phyloP scores from a whole-genome alignment of 2,888 invertebrate genomes.

The Clitarchus hookeri region DNA sequence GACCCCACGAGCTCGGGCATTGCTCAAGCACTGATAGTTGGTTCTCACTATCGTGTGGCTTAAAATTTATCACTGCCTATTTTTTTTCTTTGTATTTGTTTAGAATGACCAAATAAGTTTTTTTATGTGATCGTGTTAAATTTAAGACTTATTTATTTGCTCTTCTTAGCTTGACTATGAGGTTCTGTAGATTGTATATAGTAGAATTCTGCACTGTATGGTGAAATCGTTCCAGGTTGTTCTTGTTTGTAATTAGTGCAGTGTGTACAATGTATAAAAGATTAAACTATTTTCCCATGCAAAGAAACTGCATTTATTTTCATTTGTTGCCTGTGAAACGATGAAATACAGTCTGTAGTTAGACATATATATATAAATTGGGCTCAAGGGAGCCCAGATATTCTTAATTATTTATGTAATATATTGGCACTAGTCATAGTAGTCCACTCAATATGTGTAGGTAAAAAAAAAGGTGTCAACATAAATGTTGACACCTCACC shows the following conservation, averaged over 20 bases:
- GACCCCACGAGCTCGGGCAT: conserved; percentile 76
- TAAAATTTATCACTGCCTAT: not conserved
- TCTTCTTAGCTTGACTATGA: not conserved
- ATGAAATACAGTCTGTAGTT: too few relatives aligned
- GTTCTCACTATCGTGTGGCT: not conserved
- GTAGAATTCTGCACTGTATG: not conserved
- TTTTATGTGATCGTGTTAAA: not conserved
- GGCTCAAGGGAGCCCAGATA: too few relatives aligned
- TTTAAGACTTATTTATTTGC: not conserved
- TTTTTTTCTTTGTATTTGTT: not conserved
- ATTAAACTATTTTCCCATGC: conserved; percentile 10
- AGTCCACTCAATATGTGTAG: too few relatives aligned
- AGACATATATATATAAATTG: too few relatives aligned
- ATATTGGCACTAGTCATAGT: too few relatives aligned
- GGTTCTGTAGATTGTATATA: not conserved
- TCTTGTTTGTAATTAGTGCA: conserved; percentile 6
- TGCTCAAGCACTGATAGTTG: conserved; percentile 51
- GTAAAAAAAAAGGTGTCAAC: too few relatives aligned
- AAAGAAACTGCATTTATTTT: not conserved
- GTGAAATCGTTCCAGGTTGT: not conserved
- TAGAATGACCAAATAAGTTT: not conserved
- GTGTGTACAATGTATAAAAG: not conserved
- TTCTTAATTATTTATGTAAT: too few relatives aligned
- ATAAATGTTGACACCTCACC: too few relatives aligned
- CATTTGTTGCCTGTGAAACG: not conserved